Conservation (phyloP, 2,797 vertebrate species). For the Hapalemur alaotrensis region DNA sequence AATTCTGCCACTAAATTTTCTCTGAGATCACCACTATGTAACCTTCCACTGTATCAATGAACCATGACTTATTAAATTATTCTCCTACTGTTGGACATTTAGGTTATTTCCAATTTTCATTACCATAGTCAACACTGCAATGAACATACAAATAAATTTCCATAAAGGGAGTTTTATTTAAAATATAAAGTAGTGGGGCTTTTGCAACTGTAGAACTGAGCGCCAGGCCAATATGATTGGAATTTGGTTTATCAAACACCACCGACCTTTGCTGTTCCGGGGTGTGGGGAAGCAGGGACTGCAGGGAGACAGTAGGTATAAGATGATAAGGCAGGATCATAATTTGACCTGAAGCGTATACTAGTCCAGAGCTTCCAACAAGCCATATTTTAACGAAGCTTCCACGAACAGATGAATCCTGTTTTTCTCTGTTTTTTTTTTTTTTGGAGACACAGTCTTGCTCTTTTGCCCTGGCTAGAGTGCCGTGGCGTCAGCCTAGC, state of each 20-base stretch:
- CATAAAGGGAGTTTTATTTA: slow-evolving; percentile 36
- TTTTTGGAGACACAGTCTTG: too few relatives aligned
- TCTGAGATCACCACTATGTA: neutral
- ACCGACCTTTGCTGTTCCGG: neutral
- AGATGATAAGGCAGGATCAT: neutral
- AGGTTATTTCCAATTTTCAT: neutral
- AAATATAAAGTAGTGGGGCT: neutral
- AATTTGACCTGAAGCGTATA: neutral
- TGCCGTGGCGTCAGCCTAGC: too few relatives aligned
- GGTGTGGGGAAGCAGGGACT: neutral
- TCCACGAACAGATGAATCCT: neutral
- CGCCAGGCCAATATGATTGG: neutral
- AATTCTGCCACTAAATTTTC: neutral
- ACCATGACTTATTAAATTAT: neutral
- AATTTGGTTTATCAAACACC: neutral
- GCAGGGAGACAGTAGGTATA: neutral
- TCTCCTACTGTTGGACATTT: neutral
- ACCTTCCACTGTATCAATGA: neutral
- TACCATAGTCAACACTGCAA: neutral
- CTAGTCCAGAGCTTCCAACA: neutral
- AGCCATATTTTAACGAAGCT: neutral
- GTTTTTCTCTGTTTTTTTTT: neutral
- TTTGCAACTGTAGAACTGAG: neutral
- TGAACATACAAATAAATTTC: slow-evolving; percentile 2
- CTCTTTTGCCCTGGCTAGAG: too few relatives aligned